Evolutionary conservation across 2,888 invertebrate genomes (phyloP), one percentile per base, ranked within the genome.

Genomic region (Leptinotarsa tumamoca): DNA sequence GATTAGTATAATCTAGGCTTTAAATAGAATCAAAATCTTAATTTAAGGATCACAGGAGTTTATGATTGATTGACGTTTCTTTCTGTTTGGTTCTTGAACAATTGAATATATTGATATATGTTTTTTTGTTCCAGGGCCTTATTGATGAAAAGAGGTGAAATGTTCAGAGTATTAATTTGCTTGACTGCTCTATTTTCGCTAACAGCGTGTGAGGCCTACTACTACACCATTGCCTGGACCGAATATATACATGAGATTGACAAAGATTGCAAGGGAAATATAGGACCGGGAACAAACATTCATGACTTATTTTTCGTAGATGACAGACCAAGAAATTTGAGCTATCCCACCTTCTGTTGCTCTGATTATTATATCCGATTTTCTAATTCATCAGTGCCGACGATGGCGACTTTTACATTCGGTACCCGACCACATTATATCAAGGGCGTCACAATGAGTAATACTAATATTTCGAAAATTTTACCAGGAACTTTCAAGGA

Each of bases 391-490:
- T 63, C 63, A 18, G 18, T 63, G 10, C 63, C 63, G 17, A 7
- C 63, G 3, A 18, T 63, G 10, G 63, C 33, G n/a, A 63, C 43
- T n/a, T 33, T 10, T 43, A 18, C 63, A 10, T 63, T 63, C 13
- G 63, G 63, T 33, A 43, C n/a, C 14, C 2, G 63, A 63, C 63
- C 63, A n/a, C 3, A 33, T 18, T 63, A 63, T n/a, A n/a, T 63
- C 27, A 18, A n/a, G 33, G 69, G 43, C 13, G 27, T 69, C 27
- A 56, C 13, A 4, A 21, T 69, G 54, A 33, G n/a, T 4, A n/a
- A 69, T 54, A 69, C 27, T 15, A 52, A 69, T 13, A 69, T 69
- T 18, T 52, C 52, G 7, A 23, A 56, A 69, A 69, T 69, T 54
- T 27, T 33, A 27, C 54, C 52, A 15, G 69, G 69, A 17, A 15